Conservation (phyloP, 1,140 invertebrate species). For the Atopsyche davidsoni region DNA sequence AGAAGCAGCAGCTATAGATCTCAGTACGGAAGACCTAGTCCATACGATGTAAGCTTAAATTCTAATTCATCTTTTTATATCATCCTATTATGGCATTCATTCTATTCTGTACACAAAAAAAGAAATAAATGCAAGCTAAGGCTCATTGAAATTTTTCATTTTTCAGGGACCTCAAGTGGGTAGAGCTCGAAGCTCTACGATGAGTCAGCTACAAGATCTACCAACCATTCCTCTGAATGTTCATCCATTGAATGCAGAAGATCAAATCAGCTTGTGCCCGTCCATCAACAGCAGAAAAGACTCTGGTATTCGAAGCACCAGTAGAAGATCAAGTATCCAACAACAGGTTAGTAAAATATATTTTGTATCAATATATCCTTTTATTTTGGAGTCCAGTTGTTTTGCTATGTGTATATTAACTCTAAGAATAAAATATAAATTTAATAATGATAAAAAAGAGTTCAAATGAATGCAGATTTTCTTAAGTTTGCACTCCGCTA, state of each 20-base stretch:
- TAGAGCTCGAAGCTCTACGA: conserved; percentile 52
- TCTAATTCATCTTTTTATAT: conserved; percentile 1
- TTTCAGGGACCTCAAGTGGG: conserved; percentile 42
- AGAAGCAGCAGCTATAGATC: conserved; percentile 57
- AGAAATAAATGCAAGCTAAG: too few relatives aligned
- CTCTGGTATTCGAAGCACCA: conserved; percentile 79
- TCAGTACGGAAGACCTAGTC: conserved; percentile 51
- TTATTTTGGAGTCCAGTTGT: too few relatives aligned
- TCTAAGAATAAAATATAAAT: too few relatives aligned
- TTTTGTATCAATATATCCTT: too few relatives aligned
- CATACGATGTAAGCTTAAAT: conserved; percentile 31
- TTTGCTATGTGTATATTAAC: too few relatives aligned
- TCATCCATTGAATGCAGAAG: conserved; percentile 43
- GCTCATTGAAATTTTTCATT: too few relatives aligned
- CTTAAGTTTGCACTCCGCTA: too few relatives aligned
- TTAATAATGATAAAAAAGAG: too few relatives aligned
- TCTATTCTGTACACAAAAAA: too few relatives aligned
- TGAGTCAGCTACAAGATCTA: conserved; percentile 38
- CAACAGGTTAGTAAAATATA: conserved; percentile 62
- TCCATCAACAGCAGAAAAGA: conserved; percentile 79
- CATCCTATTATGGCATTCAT: too few relatives aligned
- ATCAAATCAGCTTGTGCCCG: conserved; percentile 62
- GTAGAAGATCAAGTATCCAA: conserved; percentile 75
- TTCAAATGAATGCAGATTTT: conserved; percentile 12
- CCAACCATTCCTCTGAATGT: conserved; percentile 29